phyloP scores from a whole-genome alignment of 2,888 invertebrate species.

The Agonopterix alstromeriana region DNA sequence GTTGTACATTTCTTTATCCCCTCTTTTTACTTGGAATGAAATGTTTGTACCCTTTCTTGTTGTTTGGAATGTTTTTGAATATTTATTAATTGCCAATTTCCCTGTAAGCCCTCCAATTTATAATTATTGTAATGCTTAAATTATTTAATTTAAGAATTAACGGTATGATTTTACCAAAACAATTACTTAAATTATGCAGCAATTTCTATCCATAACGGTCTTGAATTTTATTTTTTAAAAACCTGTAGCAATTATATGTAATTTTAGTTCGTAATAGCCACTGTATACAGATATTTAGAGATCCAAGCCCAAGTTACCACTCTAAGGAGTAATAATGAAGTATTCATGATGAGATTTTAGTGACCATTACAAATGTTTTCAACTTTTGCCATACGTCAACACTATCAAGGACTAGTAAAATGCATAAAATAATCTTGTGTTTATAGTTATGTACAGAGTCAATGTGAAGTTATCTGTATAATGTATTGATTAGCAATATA shows the following conservation, averaged over 20 bases:
- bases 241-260: slow-evolving; percentile 1
- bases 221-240: background rate
- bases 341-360: background rate
- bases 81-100: background rate
- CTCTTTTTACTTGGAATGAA: slow-evolving; percentile 1
- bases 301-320: background rate
- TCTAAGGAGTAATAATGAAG: background rate
- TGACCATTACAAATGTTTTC: background rate
- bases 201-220: background rate
- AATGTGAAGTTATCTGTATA: background rate
- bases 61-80: slow-evolving; percentile 4
- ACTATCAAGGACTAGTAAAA: background rate
- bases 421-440: background rate
- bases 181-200: too few species aligned
- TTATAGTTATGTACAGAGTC: too few species aligned
- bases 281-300: background rate
- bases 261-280: background rate
- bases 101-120: too few species aligned
- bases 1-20: background rate
- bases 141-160: too few species aligned
- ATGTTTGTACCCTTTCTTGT: slow-evolving; percentile 1
- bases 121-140: too few species aligned
- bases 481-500: slow-evolving; percentile 1
- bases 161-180: too few species aligned
- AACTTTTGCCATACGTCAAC: background rate